Evolutionary conservation across 2,113 vertebrate species (phyloP), one percentile per base, ranked within the genome.

Genomic region (Plecturocebus donacophilus): DNA sequence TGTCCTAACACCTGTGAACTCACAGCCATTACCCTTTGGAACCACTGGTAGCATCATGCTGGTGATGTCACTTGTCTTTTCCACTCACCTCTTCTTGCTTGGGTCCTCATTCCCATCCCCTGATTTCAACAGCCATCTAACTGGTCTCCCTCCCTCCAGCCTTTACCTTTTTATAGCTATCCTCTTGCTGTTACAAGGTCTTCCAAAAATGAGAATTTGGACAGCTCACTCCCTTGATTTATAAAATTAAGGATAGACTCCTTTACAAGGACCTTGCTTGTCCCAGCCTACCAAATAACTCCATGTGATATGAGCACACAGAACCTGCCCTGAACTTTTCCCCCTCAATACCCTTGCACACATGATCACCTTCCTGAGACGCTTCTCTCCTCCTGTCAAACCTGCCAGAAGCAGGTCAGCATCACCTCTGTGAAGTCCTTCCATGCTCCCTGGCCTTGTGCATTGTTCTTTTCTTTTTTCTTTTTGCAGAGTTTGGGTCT

Each of bases 261-360:
- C 32, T 95, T 85, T 61, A 35, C 32, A 84, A 77, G 25, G 20
- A 71, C 7, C 47, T 32, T 87, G 10, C 11, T 80, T 58, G 23
- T 58, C 52, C 58, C 30, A 45, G 30, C 32, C 47, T 95, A 52
- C 54, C 27, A 58, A 40, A 38, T 6, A 40, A 2, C 5, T 4
- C 25, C 45, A 54, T 68, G 83, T 94, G 32, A n/a, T 75, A 45
- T 52, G 64, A 66, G n/a, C 77, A 54, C 40, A 23, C 1, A 70
- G 76, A 58, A 38, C 68, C 30, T 80, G 30, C 56, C 23, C 14
- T 13, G 42, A 27, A 7, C 52, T 54, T 30, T 38, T 49, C 23
- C 10, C 35, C 5, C 66, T 47, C 30, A 16, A 3, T 1, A 20
- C 47, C 58, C n/a, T 87, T 38, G 77, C n/a, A 52, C 0, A 0